A percentile compares a stretch with the other conserved stretches of the same genome.
Conservation (phyloP, 2,888 invertebrate species). For the Palloptera scutellata region DNA sequence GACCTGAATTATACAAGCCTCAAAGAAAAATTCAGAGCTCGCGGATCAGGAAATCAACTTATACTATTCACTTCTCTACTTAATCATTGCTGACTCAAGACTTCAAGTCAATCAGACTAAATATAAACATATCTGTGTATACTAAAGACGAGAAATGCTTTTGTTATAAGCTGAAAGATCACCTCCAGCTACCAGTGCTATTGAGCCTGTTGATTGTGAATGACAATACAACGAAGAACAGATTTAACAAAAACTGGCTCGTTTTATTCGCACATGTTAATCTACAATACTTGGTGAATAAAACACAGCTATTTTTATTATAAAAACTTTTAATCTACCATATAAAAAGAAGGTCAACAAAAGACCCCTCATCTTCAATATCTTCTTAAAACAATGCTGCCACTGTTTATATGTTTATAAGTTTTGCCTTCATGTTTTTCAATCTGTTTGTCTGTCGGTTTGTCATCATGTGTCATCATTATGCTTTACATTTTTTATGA, state of each 20-base stretch:
- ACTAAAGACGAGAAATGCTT: too few species aligned
- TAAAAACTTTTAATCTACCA: not conserved
- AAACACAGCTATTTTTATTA: too few species aligned
- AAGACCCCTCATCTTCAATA: too few species aligned
- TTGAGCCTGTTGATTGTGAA: too few species aligned
- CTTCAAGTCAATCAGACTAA: not conserved
- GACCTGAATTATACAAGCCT: too few species aligned
- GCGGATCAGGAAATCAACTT: not conserved
- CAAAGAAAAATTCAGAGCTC: not conserved
- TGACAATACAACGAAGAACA: too few species aligned
- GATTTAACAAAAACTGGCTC: too few species aligned
- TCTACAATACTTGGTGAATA: too few species aligned
- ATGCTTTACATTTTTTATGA: slow-evolving; percentile 8
- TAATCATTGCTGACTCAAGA: not conserved
- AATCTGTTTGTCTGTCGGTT: slow-evolving; percentile 50
- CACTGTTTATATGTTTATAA: not conserved
- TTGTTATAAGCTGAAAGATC: too few species aligned
- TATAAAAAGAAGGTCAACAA: not conserved
- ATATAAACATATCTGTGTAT: too few species aligned
- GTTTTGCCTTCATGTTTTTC: not conserved
- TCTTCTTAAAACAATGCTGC: not conserved
- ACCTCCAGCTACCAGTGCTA: too few species aligned
- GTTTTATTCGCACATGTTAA: too few species aligned
- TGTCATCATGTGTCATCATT: slow-evolving; percentile 59
- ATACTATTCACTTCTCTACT: not conserved